Base-by-base conservation (phyloP, 2,113 vertebrate genomes). In the Cavia aperea region DNA sequence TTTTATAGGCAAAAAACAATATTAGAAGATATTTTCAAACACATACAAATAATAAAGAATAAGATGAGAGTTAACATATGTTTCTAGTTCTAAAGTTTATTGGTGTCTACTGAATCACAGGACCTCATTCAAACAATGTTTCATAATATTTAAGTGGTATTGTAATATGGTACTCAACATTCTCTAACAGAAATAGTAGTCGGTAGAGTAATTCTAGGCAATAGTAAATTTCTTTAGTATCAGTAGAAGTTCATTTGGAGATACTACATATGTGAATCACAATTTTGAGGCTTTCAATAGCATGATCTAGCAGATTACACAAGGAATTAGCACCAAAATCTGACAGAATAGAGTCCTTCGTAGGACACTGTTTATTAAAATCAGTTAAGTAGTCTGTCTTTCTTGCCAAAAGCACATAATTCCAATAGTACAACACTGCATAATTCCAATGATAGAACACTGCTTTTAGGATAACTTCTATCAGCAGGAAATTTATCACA, bases 381-480 rank as follows among this genome's bases (percentile, higher is more conserved):
- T 96, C 87, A 96, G 88, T 95, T 93, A 95, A 12, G 5, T 78
- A 58, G 26, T 87, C 63, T 88, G 43, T 72, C 49, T 78, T 94
- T 95, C 81, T 93, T 95, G 86, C 77, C 88, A 82, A 93, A 89
- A 96, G 33, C 81, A 82, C 49, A 94, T 93, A 95, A 96, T 94
- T 96, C 68, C 68, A 60, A 95, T 91, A 66, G 65, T 81, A 29
- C 33, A 92, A 51, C 23, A 84, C 58, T 95, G 95, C 49, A 94
- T 93, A 95, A 96, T 94, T 96, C 68, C 68, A 60, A 95, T 91
- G 73, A 68, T 81, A 29, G 29, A 92, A 51, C 23, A 84, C 58
- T 95, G 95, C 88, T 92, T 95, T 93, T 88, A 93, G 73, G 77
- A 78, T 88, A 81, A 68, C 29, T 86, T 62, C 39, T 93, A 81